phyloP scores from a whole-genome alignment of 2,113 vertebrate genomes.

The Bucco capensis region DNA sequence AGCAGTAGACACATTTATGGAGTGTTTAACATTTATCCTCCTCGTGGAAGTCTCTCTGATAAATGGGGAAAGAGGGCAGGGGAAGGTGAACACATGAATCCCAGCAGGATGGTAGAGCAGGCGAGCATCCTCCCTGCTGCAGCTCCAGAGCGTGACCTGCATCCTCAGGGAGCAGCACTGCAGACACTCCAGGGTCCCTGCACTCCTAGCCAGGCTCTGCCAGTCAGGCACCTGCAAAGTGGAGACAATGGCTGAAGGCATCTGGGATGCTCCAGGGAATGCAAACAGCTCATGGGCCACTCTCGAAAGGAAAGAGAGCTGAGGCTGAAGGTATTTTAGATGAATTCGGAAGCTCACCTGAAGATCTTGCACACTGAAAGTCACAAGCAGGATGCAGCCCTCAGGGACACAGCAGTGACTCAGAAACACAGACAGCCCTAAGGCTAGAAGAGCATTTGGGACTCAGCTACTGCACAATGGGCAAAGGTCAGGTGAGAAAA shows the following conservation, averaged over 20 bases:
- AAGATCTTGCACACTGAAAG: neutral
- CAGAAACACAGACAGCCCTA: rapidly evolving
- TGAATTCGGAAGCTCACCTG: neutral
- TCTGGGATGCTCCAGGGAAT: neutral
- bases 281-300: neutral
- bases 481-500: neutral
- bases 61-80: neutral
- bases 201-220: neutral
- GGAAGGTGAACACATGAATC: neutral
- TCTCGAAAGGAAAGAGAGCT: neutral
- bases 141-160: neutral
- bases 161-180: neutral
- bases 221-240: neutral
- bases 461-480: rapidly evolving
- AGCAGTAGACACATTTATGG: neutral
- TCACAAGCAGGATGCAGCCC: neutral
- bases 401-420: neutral
- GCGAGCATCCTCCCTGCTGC: neutral
- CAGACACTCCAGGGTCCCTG: rapidly evolving
- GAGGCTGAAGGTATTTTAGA: neutral
- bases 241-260: neutral
- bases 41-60: neutral
- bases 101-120: rapidly evolving
- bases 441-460: rapidly evolving
- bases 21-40: neutral